phyloP scores from a whole-genome alignment of 2,797 vertebrate genomes.

The Erethizon dorsatum region DNA sequence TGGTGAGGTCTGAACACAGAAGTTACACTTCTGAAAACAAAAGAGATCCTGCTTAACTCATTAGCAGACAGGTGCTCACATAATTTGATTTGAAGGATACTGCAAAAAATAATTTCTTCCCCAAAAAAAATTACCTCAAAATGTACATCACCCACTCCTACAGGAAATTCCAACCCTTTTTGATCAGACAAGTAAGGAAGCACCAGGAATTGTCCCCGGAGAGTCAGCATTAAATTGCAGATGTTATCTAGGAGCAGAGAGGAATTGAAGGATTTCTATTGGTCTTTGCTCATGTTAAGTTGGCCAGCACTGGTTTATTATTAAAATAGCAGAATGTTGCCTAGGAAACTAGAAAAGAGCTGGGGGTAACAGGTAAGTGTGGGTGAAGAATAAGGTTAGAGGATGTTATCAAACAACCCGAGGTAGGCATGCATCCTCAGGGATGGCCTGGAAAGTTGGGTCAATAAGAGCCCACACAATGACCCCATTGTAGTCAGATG shows the following conservation, averaged over 20 bases:
- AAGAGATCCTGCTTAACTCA: constrained; percentile 70
- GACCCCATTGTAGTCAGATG: not conserved
- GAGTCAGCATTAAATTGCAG: constrained; percentile 32
- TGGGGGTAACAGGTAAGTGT: not conserved
- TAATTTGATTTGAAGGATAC: constrained; percentile 57
- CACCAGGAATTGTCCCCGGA: constrained; percentile 29
- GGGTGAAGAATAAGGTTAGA: not conserved
- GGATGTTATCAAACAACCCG: constrained; percentile 6
- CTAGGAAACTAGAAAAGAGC: constrained; percentile 63
- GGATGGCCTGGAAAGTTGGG: not conserved
- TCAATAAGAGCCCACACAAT: not conserved
- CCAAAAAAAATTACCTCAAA: constrained; percentile 57
- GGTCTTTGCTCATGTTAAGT: not conserved
- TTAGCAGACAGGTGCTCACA: constrained; percentile 55
- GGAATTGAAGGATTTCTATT: constrained; percentile 6
- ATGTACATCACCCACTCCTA: constrained; percentile 63
- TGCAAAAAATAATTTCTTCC: constrained; percentile 44
- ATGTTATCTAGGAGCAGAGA: constrained; percentile 58
- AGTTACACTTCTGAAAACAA: constrained; percentile 8
- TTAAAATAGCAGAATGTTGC: constrained; percentile 59
- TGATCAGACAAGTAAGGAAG: constrained; percentile 46
- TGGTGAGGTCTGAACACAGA: not conserved
- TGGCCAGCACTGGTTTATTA: constrained; percentile 41
- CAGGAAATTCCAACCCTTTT: constrained; percentile 74
- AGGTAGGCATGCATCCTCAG: not conserved